These are phyloP conservation scores for Acipenser ruthenus DNA, from an alignment of 2,797 vertebrate genomes.

Conservation along the genomic window DNA sequence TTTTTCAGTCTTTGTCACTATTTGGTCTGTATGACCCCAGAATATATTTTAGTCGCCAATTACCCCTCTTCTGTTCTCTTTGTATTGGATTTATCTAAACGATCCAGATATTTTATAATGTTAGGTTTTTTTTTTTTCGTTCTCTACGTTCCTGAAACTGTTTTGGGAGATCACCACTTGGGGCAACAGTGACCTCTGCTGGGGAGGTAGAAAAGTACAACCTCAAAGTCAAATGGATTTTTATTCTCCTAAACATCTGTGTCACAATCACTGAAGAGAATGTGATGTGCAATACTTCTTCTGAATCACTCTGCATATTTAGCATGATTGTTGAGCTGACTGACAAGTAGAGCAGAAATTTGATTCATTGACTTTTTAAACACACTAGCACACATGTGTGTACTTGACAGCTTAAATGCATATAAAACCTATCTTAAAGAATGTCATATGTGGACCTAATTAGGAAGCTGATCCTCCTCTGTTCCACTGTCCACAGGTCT, in stretches of 20 bases:
- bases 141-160: conserved; percentile 18
- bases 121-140: conserved; percentile 29
- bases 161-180: conserved; percentile 20
- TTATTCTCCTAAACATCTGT: background rate
- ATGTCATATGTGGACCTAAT: too few species aligned
- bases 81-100: conserved; percentile 51
- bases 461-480: too few species aligned
- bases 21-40: conserved; percentile 12
- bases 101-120: conserved; percentile 57
- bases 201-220: conserved; percentile 23
- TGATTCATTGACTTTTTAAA: background rate
- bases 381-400: background rate
- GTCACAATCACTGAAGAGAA: background rate
- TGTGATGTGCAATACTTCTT: background rate
- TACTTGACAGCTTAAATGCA: background rate
- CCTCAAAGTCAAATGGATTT: background rate
- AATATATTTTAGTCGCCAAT: conserved; percentile 25
- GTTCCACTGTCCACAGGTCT: too few species aligned
- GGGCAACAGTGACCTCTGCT: conserved; percentile 59
- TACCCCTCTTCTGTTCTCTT: conserved; percentile 34
- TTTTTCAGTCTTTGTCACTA: conserved; percentile 28
- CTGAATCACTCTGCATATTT: background rate
- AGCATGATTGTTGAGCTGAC: background rate
- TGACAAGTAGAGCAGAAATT: background rate
- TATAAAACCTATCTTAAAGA: too few species aligned